Evolutionary conservation across 2,888 invertebrate species (phyloP).

Genomic region (Aporophyla nigra): DNA sequence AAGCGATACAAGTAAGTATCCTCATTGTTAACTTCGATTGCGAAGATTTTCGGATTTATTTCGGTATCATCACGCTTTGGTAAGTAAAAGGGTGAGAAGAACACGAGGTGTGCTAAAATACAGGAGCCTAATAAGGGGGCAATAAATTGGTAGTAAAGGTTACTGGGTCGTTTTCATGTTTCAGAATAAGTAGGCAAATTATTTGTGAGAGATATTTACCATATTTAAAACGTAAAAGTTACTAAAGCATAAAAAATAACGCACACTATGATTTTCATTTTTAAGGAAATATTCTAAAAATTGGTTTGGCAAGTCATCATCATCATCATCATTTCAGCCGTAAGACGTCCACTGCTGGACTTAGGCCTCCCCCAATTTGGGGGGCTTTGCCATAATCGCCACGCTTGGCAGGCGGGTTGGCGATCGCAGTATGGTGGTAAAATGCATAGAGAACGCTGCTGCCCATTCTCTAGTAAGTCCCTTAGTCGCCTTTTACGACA

Average conservation of each 20-base stretch:
- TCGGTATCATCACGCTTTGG: slow-evolving; percentile 33
- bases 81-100: slow-evolving; percentile 32
- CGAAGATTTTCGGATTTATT: slow-evolving; percentile 32
- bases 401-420: too few species aligned
- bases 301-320: background rate
- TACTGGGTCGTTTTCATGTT: slow-evolving; percentile 30
- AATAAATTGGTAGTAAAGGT: slow-evolving; percentile 36
- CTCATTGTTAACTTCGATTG: slow-evolving; percentile 46
- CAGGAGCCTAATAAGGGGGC: slow-evolving; percentile 14
- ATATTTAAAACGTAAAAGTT: background rate
- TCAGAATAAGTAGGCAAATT: background rate
- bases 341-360: too few species aligned
- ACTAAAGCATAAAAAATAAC: background rate
- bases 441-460: too few species aligned
- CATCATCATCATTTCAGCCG: too few species aligned
- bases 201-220: background rate
- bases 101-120: slow-evolving; percentile 8
- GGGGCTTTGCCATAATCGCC: too few species aligned
- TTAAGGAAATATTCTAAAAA: background rate
- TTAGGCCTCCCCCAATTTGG: too few species aligned
- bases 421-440: too few species aligned
- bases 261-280: background rate
- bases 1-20: slow-evolving; percentile 26
- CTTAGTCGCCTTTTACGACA: too few species aligned
- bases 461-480: too few species aligned